Conservation (phyloP, 1,140 invertebrate genomes). For the Steinernema khuongi region DNA sequence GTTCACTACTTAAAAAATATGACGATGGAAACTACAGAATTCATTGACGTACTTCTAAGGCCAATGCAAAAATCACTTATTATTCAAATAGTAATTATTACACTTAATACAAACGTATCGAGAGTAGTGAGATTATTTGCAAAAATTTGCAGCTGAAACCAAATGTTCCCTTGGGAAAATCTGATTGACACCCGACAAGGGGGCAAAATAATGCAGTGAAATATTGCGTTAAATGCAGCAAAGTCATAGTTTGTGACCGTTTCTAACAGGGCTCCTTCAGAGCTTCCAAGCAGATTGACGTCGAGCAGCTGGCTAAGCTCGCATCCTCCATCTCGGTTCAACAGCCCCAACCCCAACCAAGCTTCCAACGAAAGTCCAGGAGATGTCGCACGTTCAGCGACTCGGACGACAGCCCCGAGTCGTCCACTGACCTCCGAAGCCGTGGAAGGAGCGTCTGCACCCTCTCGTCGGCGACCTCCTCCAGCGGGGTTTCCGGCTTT, state of each 20-base stretch:
- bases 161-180: no score
- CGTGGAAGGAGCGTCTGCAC: slow-evolving; percentile 3
- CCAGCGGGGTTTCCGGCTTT: neutral
- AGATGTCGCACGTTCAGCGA: neutral
- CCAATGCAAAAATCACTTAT: no score
- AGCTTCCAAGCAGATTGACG: neutral
- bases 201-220: no score
- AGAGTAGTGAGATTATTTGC: no score
- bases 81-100: no score
- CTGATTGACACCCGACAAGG: no score
- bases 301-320: neutral
- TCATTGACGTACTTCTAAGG: no score
- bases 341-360: neutral
- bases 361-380: neutral
- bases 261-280: neutral
- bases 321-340: neutral
- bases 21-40: no score
- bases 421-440: neutral
- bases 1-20: no score
- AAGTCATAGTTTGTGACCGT: neutral
- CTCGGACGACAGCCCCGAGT: slow-evolving; percentile 2
- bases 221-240: neutral
- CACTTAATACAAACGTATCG: no score
- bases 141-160: no score
- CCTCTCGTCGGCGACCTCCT: slow-evolving; percentile 2